phyloP scores from a whole-genome alignment of 2,888 invertebrate genomes.

The Microplitis deprimator region DNA sequence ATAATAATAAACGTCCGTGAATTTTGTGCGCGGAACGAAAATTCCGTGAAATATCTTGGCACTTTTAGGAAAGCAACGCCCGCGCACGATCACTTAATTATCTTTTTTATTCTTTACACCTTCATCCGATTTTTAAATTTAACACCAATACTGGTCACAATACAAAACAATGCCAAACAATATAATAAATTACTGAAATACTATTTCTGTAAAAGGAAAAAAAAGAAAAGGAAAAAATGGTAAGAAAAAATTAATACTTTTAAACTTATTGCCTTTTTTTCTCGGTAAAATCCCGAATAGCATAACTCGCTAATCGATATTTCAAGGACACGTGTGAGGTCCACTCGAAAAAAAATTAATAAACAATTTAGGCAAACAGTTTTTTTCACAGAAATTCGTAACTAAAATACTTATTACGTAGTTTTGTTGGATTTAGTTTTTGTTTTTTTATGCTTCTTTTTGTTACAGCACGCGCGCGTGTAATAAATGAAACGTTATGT shows the following conservation, averaged over 20 bases:
- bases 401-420: too few species aligned
- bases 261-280: not conserved
- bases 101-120: constrained; percentile 45
- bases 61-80: constrained; percentile 53
- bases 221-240: not conserved
- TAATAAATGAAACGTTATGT: too few species aligned
- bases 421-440: too few species aligned
- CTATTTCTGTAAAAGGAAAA: not conserved
- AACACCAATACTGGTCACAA: not conserved
- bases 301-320: constrained; percentile 21
- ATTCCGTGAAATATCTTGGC: constrained; percentile 66
- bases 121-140: not conserved
- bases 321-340: constrained; percentile 21
- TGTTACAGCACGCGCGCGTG: too few species aligned
- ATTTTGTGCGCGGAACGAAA: constrained; percentile 31
- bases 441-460: too few species aligned
- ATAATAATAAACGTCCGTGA: constrained; percentile 42
- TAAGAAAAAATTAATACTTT: constrained; percentile 4
- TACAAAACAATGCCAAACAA: constrained; percentile 6
- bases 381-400: too few species aligned
- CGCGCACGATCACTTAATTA: constrained; percentile 47
- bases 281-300: not conserved
- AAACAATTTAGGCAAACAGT: constrained; percentile 43
- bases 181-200: constrained; percentile 1
- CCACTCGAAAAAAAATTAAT: constrained; percentile 26